These are phyloP conservation scores for Melinaea marsaeus DNA, from an alignment of 2,888 invertebrate species.

Conservation along the genomic window DNA sequence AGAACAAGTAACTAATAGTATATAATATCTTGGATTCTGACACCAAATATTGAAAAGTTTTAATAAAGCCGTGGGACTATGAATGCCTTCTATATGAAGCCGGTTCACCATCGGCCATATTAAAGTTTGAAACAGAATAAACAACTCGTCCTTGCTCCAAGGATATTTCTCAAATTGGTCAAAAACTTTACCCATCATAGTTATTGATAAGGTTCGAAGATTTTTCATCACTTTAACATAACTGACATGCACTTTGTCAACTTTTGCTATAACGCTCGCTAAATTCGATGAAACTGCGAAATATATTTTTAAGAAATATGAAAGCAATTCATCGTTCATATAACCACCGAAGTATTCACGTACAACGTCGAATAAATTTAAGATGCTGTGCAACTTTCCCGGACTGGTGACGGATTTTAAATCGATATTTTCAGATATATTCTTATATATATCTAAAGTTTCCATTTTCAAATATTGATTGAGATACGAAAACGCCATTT, in stretches of 20 bases:
- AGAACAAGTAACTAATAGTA: conserved; percentile 80
- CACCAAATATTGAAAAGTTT: conserved; percentile 90
- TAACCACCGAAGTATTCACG: conserved; percentile 90
- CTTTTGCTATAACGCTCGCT: conserved; percentile 78
- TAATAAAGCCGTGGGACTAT: conserved; percentile 88
- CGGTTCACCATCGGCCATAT: conserved; percentile 89
- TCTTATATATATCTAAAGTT: conserved; percentile 70
- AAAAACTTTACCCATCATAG: conserved; percentile 84
- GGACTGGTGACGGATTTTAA: conserved; percentile 79
- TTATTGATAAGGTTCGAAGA: conserved; percentile 80
- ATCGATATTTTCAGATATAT: conserved; percentile 71
- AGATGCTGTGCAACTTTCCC: conserved; percentile 85
- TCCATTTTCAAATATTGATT: conserved; percentile 73
- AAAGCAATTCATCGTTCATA: conserved; percentile 81
- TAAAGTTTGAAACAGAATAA: conserved; percentile 85
- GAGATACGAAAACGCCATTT: conserved; percentile 89
- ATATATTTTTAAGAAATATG: conserved; percentile 84
- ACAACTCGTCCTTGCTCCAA: conserved; percentile 84
- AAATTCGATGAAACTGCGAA: conserved; percentile 82
- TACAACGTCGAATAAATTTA: conserved; percentile 85
- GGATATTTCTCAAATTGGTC: conserved; percentile 86
- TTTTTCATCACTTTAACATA: conserved; percentile 81
- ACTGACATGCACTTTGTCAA: conserved; percentile 78
- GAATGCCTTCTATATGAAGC: conserved; percentile 87
- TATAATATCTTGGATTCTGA: conserved; percentile 86